Base-by-base conservation (phyloP, 2,113 vertebrate species). In the Halichoeres trimaculatus region DNA sequence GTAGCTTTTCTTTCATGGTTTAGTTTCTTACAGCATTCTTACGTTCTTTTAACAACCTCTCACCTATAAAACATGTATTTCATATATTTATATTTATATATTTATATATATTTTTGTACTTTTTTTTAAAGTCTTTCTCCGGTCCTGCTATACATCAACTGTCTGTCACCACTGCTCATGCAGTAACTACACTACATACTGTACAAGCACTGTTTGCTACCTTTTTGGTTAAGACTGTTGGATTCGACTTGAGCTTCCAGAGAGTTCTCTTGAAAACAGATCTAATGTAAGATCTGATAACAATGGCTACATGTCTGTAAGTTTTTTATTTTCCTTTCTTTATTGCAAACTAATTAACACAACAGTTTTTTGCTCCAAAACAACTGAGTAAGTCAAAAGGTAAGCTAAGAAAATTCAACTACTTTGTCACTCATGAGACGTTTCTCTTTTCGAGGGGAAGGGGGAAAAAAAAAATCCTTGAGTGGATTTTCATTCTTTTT, bases 61-160 rank as follows among this genome's bases (percentile, higher is more conserved):
- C 78, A 79, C 68, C 71, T 64, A 74, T 65, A 64, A 86, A 75
- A 85, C 70, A 80, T 80, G 56, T 53, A 68, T 34, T 61, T 65
- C 60, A 41, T 47, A 65, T 81, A 63, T 68, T 53, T 61, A 68
- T 66, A 56, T 67, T 19, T 68, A 38, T 62, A 70, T 61, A 54
- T 64, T 35, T 82, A 56, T 65, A 74, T 70, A 66, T 69, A 40
- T 65, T 50, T 74, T 43, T 47, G 26, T 66, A 30, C 30, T 30
- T 30, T 30, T 30, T 30, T 30, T 68, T 35, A 52, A 76, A 72
- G 66, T 73, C 70, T 57, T 60, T 72, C 69, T 74, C 47, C 2
- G 30, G 69, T 74, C 70, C 74, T 78, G 72, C 64, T 78, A 16
- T 71, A 69, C 17, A 4, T 40, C 7, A 17, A 48, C 75, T 48